phyloP scores from a whole-genome alignment of 2,113 vertebrate species.

The Hippocampus abdominalis region DNA sequence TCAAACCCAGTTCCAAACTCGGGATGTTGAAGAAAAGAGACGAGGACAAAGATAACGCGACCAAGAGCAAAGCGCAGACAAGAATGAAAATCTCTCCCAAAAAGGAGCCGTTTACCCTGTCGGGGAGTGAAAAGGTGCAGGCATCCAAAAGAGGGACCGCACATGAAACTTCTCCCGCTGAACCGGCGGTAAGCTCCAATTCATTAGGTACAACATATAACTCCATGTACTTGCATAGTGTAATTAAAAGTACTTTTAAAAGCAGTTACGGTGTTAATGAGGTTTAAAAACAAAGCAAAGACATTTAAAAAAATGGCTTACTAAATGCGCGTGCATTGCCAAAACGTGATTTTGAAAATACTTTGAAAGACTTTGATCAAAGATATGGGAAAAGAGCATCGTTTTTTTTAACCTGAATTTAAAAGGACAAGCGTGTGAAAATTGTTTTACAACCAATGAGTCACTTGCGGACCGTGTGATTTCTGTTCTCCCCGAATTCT shows the following conservation, averaged over 20 bases:
- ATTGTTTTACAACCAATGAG: too few species aligned
- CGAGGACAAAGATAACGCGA: constrained; percentile 48
- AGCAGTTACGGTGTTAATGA: too few species aligned
- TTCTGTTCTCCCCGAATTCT: not conserved
- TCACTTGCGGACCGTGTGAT: not conserved
- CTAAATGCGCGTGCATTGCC: too few species aligned
- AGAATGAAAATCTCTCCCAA: constrained; percentile 67
- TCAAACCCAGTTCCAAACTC: constrained; percentile 79
- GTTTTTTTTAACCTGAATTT: too few species aligned
- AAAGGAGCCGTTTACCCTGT: constrained; percentile 41
- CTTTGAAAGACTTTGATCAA: too few species aligned
- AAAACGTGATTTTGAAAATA: too few species aligned
- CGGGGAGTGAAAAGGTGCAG: constrained; percentile 32
- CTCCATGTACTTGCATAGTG: too few species aligned
- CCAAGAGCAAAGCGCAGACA: constrained; percentile 49
- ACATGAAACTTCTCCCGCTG: constrained; percentile 80
- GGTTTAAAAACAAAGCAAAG: too few species aligned
- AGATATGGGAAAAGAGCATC: too few species aligned
- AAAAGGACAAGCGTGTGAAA: too few species aligned
- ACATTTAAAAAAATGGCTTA: too few species aligned
- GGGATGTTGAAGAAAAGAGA: constrained; percentile 79
- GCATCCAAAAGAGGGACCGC: constrained; percentile 67
- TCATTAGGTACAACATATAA: not conserved
- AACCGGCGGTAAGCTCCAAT: constrained; percentile 77
- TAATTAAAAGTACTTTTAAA: too few species aligned